phyloP scores from a whole-genome alignment of 2,113 vertebrate genomes.

The Bungarus multicinctus region DNA sequence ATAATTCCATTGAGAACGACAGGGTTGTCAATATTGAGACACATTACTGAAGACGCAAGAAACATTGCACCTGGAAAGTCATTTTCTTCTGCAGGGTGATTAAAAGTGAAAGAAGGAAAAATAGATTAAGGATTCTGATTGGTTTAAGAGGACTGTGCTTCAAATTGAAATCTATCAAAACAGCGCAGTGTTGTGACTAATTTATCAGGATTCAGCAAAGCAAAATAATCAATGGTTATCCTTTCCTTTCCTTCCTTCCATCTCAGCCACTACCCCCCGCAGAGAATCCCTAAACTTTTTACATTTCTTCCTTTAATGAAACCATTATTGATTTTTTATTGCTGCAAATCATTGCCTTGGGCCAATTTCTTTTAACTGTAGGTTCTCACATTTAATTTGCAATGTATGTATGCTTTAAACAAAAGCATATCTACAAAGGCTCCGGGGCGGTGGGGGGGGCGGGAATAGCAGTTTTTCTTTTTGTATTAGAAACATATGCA shows the following conservation, averaged over 20 bases:
- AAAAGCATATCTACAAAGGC: constrained; percentile 71
- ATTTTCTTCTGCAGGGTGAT: background rate
- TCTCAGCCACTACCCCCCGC: constrained; percentile 29
- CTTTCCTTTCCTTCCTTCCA: constrained; percentile 44
- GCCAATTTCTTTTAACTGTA: constrained; percentile 72
- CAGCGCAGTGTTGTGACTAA: constrained; percentile 5
- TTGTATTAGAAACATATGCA: constrained; percentile 64
- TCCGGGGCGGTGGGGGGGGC: constrained; percentile 47
- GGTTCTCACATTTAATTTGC: constrained; percentile 83
- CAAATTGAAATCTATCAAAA: background rate
- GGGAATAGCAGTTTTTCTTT: background rate
- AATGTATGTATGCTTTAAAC: constrained; percentile 65
- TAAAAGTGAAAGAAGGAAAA: background rate
- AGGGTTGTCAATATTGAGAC: background rate
- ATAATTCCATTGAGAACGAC: too few relatives aligned
- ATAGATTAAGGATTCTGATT: background rate
- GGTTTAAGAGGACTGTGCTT: background rate
- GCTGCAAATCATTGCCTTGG: constrained; percentile 78
- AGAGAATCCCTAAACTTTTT: constrained; percentile 64
- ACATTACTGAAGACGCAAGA: background rate
- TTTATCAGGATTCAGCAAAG: constrained; percentile 46
- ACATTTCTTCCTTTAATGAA: constrained; percentile 77
- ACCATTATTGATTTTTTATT: constrained; percentile 85
- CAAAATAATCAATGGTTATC: constrained; percentile 49
- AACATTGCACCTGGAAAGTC: background rate